Conservation (phyloP, 1,140 invertebrate genomes). For the Ceratina calcarata region DNA sequence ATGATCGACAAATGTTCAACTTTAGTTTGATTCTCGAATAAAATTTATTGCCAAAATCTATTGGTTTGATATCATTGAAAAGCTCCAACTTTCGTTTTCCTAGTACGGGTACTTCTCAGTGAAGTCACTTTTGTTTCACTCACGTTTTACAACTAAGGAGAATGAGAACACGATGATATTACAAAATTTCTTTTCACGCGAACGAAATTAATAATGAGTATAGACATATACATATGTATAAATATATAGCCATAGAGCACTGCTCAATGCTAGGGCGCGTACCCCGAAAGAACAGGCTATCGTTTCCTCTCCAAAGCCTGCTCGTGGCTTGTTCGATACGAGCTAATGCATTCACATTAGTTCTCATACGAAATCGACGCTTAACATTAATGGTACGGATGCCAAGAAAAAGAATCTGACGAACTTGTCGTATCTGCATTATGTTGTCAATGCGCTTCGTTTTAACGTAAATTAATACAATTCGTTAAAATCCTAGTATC, state of each 20-base stretch:
- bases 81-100: background rate
- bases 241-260: constrained; percentile 35
- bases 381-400: constrained; percentile 60
- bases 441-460: constrained; percentile 23
- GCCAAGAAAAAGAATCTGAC: constrained; percentile 39
- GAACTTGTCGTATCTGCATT: constrained; percentile 43
- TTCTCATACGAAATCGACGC: constrained; percentile 28
- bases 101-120: background rate
- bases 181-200: background rate
- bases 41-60: constrained; percentile 29
- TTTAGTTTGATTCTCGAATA: constrained; percentile 14
- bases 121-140: constrained; percentile 3
- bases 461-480: constrained; percentile 49
- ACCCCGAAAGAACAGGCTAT: constrained; percentile 23
- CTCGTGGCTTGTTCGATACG: constrained; percentile 30
- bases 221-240: constrained; percentile 36
- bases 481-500: constrained; percentile 49
- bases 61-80: background rate
- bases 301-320: constrained; percentile 42
- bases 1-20: constrained; percentile 18
- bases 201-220: constrained; percentile 44
- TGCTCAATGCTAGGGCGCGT: constrained; percentile 28
- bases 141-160: constrained; percentile 19
- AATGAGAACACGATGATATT: constrained; percentile 1
- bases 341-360: constrained; percentile 41